Evolutionary conservation across 2,797 vertebrate genomes (phyloP).

Genomic region (Liasis olivaceus): DNA sequence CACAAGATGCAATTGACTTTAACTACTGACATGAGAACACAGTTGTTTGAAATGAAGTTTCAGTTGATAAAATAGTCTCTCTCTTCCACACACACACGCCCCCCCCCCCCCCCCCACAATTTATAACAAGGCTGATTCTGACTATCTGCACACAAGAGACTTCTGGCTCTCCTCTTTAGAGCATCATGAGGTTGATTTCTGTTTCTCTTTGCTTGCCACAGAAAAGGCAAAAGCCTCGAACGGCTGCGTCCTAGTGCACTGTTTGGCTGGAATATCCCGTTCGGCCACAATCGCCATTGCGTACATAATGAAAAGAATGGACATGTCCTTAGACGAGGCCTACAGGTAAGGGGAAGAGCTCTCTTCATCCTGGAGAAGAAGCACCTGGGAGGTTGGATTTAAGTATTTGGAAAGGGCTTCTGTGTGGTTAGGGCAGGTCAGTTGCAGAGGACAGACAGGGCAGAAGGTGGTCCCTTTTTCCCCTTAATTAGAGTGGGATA

Average conservation of each 20-base stretch:
- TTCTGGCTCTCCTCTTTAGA: background rate
- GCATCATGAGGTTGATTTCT: too few species aligned
- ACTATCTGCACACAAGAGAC: background rate
- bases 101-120: background rate
- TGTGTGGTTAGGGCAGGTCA: background rate
- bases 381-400: too few species aligned
- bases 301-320: conserved; percentile 99
- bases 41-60: background rate
- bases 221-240: conserved; percentile 96
- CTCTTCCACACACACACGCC: too few species aligned
- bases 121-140: background rate
- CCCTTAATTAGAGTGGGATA: too few species aligned
- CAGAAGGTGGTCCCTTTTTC: background rate
- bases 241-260: conserved; percentile 90
- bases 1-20: background rate
- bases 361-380: background rate
- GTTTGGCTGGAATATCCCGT: conserved; percentile 94
- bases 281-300: conserved; percentile 97
- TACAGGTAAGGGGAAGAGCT: conserved; percentile 83
- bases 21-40: background rate
- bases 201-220: conserved; percentile 56
- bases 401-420: background rate
- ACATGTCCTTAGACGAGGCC: conserved; percentile 94
- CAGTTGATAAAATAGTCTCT: too few species aligned
- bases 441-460: background rate